Evolutionary conservation across 2,113 vertebrate genomes (phyloP).

Genomic region (Scatophagus argus): DNA sequence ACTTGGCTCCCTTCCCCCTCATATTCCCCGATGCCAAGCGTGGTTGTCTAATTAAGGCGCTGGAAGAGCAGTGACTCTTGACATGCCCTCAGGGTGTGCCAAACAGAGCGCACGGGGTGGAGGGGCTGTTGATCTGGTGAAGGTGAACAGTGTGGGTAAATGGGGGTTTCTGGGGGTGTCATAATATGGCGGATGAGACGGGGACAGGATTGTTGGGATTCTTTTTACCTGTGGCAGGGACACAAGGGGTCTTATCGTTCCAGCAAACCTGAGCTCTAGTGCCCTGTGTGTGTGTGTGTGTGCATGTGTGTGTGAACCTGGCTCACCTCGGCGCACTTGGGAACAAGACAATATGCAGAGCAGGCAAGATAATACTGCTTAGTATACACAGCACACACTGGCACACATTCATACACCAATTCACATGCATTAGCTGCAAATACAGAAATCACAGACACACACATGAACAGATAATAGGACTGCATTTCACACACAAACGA

Average conservation of each 20-base stretch:
- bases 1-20: conserved; percentile 40
- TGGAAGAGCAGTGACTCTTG: conserved; percentile 57
- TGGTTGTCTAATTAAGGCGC: conserved; percentile 71
- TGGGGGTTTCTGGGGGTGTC: conserved; percentile 9
- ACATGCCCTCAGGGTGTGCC: conserved; percentile 73
- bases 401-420: conserved; percentile 67
- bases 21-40: conserved; percentile 52
- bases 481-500: not conserved
- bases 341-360: conserved; percentile 30
- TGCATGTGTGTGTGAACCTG: conserved; percentile 17
- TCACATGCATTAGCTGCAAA: conserved; percentile 27
- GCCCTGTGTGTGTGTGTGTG: not conserved
- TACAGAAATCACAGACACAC: conserved; percentile 19
- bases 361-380: conserved; percentile 56
- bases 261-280: conserved; percentile 39
- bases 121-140: conserved; percentile 28
- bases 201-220: not conserved
- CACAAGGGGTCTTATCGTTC: conserved; percentile 41
- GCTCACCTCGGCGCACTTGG: conserved; percentile 33
- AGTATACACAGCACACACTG: conserved; percentile 58
- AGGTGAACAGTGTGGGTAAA: conserved; percentile 48
- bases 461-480: conserved; percentile 31
- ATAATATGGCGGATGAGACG: conserved; percentile 8
- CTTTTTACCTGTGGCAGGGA: conserved; percentile 29
- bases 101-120: conserved; percentile 52